Evolutionary conservation across 2,888 invertebrate species (phyloP).

Genomic region (Drosophila infuscata): DNA sequence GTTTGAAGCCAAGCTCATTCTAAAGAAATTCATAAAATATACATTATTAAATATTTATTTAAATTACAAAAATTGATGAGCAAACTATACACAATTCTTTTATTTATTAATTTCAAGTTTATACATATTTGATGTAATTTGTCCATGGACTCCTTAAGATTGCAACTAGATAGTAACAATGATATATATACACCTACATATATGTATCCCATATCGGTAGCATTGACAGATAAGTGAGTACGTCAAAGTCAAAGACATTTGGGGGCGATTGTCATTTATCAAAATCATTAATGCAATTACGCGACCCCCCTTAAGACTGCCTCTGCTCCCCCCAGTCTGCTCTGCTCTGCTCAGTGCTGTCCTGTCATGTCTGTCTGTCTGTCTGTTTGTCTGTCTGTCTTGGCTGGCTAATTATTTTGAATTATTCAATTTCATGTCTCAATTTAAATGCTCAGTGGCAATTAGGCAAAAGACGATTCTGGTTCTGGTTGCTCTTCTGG

Average conservation of each 20-base stretch:
- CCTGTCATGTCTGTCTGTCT: not conserved
- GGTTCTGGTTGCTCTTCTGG: slow-evolving; percentile 24
- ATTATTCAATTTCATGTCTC: slow-evolving; percentile 85
- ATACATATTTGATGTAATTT: not conserved
- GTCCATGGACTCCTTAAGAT: not conserved
- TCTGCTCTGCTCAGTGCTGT: not conserved
- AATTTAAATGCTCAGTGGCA: slow-evolving; percentile 79
- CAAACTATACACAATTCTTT: not conserved
- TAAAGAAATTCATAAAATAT: not conserved
- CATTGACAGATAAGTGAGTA: slow-evolving; percentile 7
- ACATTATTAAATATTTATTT: not conserved
- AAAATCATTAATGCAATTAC: slow-evolving; percentile 81
- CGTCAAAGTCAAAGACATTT: slow-evolving; percentile 43
- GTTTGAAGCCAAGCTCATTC: not conserved
- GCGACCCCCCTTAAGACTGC: slow-evolving; percentile 36
- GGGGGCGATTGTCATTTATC: slow-evolving; percentile 73
- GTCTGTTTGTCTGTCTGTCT: not conserved
- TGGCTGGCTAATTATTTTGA: slow-evolving; percentile 83
- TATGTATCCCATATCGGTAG: slow-evolving; percentile 1
- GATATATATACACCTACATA: not conserved
- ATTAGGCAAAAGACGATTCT: slow-evolving; percentile 70
- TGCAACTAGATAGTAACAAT: not conserved
- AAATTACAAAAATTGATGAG: not conserved
- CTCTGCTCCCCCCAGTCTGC: slow-evolving; percentile 20
- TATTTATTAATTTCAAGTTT: not conserved